Conservation (phyloP, 2,888 invertebrate genomes). For the Eupsilia transversa region DNA sequence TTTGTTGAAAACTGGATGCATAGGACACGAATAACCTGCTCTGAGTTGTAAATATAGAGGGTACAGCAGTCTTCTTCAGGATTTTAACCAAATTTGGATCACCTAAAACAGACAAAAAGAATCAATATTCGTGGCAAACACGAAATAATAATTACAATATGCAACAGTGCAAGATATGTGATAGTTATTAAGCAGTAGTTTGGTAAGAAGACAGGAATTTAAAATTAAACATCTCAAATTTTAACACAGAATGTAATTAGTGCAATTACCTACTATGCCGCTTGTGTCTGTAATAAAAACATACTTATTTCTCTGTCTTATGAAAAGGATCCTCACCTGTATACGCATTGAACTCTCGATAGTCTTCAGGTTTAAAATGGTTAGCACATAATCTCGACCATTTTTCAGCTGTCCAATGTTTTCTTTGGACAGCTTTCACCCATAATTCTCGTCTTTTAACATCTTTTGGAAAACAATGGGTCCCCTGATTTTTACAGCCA, state of each 20-base stretch:
- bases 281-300: too few relatives aligned
- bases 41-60: slow-evolving; percentile 22
- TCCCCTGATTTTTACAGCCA: slow-evolving; percentile 28
- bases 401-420: slow-evolving; percentile 8
- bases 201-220: background rate
- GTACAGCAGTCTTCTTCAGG: slow-evolving; percentile 29
- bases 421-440: slow-evolving; percentile 26
- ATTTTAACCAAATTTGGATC: slow-evolving; percentile 15
- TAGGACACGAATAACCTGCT: background rate
- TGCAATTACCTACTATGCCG: background rate
- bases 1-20: background rate
- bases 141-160: background rate
- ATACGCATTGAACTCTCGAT: slow-evolving; percentile 4
- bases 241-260: background rate
- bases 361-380: slow-evolving; percentile 28
- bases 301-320: background rate
- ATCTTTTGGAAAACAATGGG: slow-evolving; percentile 31
- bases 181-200: background rate
- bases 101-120: slow-evolving; percentile 23
- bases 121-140: background rate
- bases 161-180: background rate
- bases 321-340: slow-evolving; percentile 13
- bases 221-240: background rate
- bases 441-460: slow-evolving; percentile 24
- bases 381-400: slow-evolving; percentile 20